These are phyloP conservation scores for Strix aluco DNA, from an alignment of 2,113 vertebrate genomes.

Conservation along the genomic window DNA sequence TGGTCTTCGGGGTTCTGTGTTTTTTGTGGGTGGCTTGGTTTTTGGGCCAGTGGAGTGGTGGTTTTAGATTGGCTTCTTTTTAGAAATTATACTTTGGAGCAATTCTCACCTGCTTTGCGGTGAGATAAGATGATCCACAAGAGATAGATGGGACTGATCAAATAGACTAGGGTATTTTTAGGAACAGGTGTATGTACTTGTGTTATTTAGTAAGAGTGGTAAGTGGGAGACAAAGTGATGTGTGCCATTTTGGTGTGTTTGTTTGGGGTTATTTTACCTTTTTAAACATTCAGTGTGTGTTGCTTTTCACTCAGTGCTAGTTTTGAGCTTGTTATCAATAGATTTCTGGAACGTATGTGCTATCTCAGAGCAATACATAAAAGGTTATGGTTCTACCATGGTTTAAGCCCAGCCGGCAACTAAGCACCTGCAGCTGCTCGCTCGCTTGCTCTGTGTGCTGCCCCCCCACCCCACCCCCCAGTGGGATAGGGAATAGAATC, in stretches of 20 bases:
- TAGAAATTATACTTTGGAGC: neutral
- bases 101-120: neutral
- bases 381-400: neutral
- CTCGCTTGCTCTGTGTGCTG: neutral
- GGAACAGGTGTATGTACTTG: neutral
- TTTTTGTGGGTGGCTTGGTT: neutral
- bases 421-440: accelerated
- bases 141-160: neutral
- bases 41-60: too few species aligned
- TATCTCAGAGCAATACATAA: neutral
- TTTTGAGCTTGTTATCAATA: neutral
- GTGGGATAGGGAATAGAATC: neutral
- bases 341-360: neutral
- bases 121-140: neutral
- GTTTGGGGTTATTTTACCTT: neutral
- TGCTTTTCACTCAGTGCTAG: neutral
- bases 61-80: neutral
- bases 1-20: neutral
- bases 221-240: neutral
- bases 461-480: too few species aligned
- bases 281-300: neutral
- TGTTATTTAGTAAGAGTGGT: neutral
- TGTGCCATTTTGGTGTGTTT: neutral
- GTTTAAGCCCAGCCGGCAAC: neutral
- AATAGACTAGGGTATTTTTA: neutral